Evolutionary conservation across 2,797 vertebrate species (phyloP).

Genomic region (Myotis findleyi): DNA sequence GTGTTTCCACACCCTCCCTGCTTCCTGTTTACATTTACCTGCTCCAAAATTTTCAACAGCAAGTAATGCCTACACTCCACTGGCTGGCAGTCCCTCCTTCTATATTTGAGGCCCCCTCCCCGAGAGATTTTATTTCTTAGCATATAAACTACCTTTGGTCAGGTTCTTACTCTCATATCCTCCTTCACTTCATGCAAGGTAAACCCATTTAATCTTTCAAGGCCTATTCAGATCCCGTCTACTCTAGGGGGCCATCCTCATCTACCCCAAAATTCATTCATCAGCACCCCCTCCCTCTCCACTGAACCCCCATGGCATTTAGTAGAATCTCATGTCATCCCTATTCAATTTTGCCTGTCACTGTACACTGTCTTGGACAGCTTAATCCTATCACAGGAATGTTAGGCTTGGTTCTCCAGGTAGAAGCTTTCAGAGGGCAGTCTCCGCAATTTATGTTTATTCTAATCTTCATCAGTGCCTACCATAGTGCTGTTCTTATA

Average conservation of each 20-base stretch:
- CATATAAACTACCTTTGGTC: not conserved
- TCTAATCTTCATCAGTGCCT: not conserved
- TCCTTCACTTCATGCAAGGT: not conserved
- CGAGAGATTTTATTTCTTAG: not conserved
- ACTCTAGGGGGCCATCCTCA: not conserved
- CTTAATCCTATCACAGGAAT: not conserved
- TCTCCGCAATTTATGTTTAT: not conserved
- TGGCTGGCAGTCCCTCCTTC: not conserved
- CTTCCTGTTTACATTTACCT: not conserved
- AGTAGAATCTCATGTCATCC: not conserved
- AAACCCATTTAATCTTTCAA: slow-evolving; percentile 10
- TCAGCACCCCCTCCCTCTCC: not conserved
- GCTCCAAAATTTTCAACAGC: not conserved
- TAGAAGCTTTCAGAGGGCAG: slow-evolving; percentile 3
- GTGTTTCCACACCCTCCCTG: not conserved
- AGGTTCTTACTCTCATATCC: not conserved
- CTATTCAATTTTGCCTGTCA: not conserved
- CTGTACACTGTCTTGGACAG: not conserved
- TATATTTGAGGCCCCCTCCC: not conserved
- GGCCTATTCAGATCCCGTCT: not conserved
- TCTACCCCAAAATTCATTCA: not conserved
- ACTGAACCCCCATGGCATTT: not conserved
- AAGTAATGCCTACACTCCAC: not conserved
- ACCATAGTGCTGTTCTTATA: not conserved
- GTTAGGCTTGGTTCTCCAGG: not conserved